Base-by-base conservation (phyloP, 1,140 invertebrate species). In the Luehdorfia chinensis region DNA sequence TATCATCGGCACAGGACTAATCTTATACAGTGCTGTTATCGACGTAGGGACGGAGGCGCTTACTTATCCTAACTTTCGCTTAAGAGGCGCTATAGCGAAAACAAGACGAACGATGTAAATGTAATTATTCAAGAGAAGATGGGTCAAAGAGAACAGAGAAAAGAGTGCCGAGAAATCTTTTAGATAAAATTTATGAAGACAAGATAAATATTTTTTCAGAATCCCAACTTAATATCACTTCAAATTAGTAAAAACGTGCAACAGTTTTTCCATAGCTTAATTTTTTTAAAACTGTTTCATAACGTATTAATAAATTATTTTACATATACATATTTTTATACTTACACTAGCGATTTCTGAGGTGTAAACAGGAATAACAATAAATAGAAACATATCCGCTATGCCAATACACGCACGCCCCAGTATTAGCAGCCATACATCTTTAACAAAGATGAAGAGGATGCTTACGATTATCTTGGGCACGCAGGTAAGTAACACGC, bases 271-370 rank as follows among this genome's bases (percentile, higher is more conserved):
- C n/a, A n/a, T n/a, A n/a, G n/a, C n/a, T n/a, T n/a, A n/a, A n/a
- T n/a, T n/a, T n/a, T n/a, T n/a, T n/a, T n/a, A n/a, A n/a, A 21
- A 4, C 19, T 4, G 7, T 4, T 21, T 21, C 19, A 4, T 21
- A 21, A 21, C 19, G 7, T 3, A 21, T 21, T 21, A 4, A 21
- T 21, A 21, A 21, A 21, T 21, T 21, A 4, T 21, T 21, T 3
- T 21, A 7, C 7, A 7, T 21, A 33, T 25, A 39, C 4, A 12
- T 16, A 32, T 23, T 1, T 47, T 49, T 15, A 7, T 51, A 66
- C 68, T 68, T 36, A 75, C 72, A 28, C 59, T 64, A 50, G 69
- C 62, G 28, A 75, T 58, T 47, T 75, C 73, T 0, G 70, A 55
- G 21, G 59, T 43, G 21, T 76, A 76, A 12, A 66, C 53, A 6